These are phyloP conservation scores for Cenopis cana DNA, from an alignment of 2,888 invertebrate genomes.

Conservation along the genomic window DNA sequence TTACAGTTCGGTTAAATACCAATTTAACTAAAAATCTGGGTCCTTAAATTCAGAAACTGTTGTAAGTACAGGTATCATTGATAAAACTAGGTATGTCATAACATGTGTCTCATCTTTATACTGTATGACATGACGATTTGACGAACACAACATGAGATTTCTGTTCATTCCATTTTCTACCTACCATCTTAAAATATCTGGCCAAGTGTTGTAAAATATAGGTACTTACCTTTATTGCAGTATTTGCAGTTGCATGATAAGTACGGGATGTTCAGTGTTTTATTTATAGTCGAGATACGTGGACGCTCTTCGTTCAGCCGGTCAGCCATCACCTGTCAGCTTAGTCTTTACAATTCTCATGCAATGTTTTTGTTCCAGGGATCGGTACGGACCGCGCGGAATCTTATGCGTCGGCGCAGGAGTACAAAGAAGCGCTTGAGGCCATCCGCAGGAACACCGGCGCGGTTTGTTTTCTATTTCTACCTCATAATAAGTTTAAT, in stretches of 20 bases:
- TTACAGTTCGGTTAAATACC: too few species aligned
- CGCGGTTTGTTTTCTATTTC: conserved; percentile 63
- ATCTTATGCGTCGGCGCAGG: conserved; percentile 73
- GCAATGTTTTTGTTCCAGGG: conserved; percentile 61
- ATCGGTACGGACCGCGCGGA: conserved; percentile 71
- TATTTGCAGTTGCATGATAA: neutral
- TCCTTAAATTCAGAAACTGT: too few species aligned
- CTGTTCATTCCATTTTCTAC: too few species aligned
- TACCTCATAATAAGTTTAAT: conserved; percentile 37
- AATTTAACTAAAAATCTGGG: too few species aligned
- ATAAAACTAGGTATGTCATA: too few species aligned
- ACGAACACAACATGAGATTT: too few species aligned
- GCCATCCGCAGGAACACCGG: conserved; percentile 76
- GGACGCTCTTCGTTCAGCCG: neutral
- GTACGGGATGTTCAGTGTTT: conserved; percentile 1
- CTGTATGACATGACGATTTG: too few species aligned
- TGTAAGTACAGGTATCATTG: too few species aligned
- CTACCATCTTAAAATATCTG: neutral
- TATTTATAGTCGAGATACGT: neutral
- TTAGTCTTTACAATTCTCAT: conserved; percentile 16
- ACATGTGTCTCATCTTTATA: too few species aligned
- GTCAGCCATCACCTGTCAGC: conserved; percentile 10
- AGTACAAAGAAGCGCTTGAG: conserved; percentile 77
- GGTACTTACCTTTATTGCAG: too few species aligned
- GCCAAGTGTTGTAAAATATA: neutral